These are phyloP conservation scores for Acipenser transmontanus DNA, from an alignment of 2,797 vertebrate genomes.

Conservation along the genomic window DNA sequence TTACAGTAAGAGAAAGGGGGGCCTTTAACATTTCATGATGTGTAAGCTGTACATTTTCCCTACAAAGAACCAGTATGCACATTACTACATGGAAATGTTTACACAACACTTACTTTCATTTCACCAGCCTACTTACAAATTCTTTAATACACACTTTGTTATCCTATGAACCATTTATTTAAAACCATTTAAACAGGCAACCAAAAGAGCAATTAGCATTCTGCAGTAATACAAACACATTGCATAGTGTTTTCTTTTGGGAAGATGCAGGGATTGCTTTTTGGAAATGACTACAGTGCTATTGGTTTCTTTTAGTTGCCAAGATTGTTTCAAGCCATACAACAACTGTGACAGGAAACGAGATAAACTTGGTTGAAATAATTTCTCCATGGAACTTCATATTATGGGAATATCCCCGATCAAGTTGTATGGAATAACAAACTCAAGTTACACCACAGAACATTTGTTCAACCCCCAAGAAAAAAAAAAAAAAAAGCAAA, in stretches of 20 bases:
- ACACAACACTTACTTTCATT: constrained; percentile 14
- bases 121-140: constrained; percentile 1
- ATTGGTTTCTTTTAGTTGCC: background rate
- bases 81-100: constrained; percentile 10
- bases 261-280: background rate
- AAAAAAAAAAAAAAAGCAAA: background rate
- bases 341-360: background rate
- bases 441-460: constrained; percentile 8
- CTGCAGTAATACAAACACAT: background rate
- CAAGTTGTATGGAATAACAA: background rate
- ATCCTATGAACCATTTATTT: background rate
- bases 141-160: background rate
- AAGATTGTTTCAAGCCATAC: background rate
- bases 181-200: background rate
- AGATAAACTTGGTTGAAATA: background rate
- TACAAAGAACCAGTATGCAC: constrained; percentile 28
- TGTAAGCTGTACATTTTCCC: constrained; percentile 20
- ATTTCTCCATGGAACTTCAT: background rate
- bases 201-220: background rate
- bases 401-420: background rate
- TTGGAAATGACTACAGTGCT: constrained; percentile 3
- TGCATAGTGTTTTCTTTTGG: background rate
- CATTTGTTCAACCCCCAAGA: background rate
- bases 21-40: constrained; percentile 25
- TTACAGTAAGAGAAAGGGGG: constrained; percentile 33